phyloP scores from a whole-genome alignment of 2,888 invertebrate species.

The Melinopterus prodromus region DNA sequence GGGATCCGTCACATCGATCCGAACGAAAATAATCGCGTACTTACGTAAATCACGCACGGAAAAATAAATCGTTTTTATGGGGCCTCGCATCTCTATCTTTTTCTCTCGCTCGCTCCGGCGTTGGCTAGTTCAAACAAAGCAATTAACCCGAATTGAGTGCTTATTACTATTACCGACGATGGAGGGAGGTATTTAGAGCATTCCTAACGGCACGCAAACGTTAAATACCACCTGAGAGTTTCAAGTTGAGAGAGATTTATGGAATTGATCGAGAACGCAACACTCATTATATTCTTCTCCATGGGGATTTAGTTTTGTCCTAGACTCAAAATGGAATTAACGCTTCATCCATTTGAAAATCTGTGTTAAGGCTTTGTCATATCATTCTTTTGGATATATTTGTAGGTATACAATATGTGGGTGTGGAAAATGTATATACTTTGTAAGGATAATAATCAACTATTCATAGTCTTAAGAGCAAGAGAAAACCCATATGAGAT shows the following conservation, averaged over 20 bases:
- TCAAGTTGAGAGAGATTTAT: not conserved
- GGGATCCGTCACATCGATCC: constrained; percentile 23
- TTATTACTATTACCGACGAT: constrained; percentile 11
- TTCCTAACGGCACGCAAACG: constrained; percentile 4
- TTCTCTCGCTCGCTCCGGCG: not conserved
- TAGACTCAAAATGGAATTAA: no score
- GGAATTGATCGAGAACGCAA: not conserved
- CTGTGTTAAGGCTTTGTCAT: no score
- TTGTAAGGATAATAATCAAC: no score
- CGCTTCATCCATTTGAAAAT: no score
- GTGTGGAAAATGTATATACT: no score
- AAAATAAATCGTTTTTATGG: constrained; percentile 22
- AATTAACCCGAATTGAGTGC: constrained; percentile 11
- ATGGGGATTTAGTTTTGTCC: not conserved
- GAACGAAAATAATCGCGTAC: constrained; percentile 25
- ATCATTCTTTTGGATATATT: no score
- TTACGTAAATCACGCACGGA: constrained; percentile 24
- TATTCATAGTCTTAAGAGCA: no score
- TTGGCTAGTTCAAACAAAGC: constrained; percentile 11
- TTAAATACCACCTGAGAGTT: not conserved
- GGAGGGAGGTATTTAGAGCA: constrained; percentile 4
- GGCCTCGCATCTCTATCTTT: not conserved
- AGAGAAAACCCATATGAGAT: no score
- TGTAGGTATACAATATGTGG: no score
- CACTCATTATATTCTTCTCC: not conserved